These are phyloP conservation scores for Mermis nigrescens DNA, from an alignment of 2,888 invertebrate species.

Conservation along the genomic window DNA sequence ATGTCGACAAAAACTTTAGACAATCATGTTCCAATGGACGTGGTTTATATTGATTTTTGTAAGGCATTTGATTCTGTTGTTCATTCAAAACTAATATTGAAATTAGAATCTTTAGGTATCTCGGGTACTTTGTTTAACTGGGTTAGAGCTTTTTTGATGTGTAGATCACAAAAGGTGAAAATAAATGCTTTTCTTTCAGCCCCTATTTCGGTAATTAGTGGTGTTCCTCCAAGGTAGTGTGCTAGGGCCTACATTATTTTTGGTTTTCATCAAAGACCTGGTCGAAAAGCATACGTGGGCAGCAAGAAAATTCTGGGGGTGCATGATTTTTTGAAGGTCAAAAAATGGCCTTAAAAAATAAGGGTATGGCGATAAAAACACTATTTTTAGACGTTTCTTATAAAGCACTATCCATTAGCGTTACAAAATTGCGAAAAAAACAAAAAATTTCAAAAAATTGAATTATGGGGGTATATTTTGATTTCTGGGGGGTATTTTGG, in stretches of 20 bases:
- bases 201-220: not conserved
- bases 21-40: not conserved
- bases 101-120: not conserved
- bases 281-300: too few relatives aligned
- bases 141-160: not conserved
- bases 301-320: too few relatives aligned
- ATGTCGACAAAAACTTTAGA: not conserved
- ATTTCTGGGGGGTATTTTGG: too few relatives aligned
- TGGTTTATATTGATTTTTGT: conserved; percentile 7
- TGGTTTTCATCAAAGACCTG: not conserved
- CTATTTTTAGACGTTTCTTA: too few relatives aligned
- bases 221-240: not conserved
- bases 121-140: not conserved
- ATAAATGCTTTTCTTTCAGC: not conserved
- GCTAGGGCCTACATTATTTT: not conserved
- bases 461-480: too few relatives aligned
- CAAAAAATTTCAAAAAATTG: too few relatives aligned
- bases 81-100: conserved; percentile 5
- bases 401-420: too few relatives aligned
- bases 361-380: too few relatives aligned
- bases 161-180: not conserved
- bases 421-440: too few relatives aligned
- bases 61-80: conserved; percentile 10
- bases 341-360: too few relatives aligned
- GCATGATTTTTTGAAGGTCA: too few relatives aligned